Evolutionary conservation across 2,888 invertebrate genomes (phyloP).

Genomic region (Trissoscelio sp.): DNA sequence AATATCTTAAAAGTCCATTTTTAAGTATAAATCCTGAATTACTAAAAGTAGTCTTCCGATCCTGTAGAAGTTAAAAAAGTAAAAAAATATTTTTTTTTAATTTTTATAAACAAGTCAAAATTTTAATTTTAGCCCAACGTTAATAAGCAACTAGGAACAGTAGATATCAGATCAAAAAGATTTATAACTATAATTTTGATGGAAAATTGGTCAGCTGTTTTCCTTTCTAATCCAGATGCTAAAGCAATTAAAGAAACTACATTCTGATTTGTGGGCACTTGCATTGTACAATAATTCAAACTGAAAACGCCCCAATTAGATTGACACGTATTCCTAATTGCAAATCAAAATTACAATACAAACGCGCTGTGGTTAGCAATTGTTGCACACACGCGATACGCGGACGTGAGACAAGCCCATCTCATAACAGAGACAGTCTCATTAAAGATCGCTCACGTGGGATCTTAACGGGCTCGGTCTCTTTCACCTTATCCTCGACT

Average conservation of each 20-base stretch:
- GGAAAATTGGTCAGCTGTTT: too few relatives aligned
- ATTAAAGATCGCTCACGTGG: conserved; percentile 57
- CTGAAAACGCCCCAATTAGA: conserved; percentile 39
- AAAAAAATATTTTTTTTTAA: too few relatives aligned
- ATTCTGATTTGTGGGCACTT: conserved; percentile 21
- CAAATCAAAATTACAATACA: conserved; percentile 50
- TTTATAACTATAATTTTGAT: too few relatives aligned
- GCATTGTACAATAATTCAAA: conserved; percentile 11
- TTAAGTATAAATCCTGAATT: too few relatives aligned
- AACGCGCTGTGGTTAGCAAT: conserved; percentile 39
- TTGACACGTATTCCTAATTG: conserved; percentile 49
- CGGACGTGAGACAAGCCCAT: conserved; percentile 37
- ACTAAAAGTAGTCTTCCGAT: too few relatives aligned
- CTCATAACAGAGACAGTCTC: conserved; percentile 44
- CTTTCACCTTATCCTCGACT: conserved; percentile 10
- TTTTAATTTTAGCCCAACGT: too few relatives aligned
- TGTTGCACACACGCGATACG: conserved; percentile 37
- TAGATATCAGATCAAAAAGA: too few relatives aligned
- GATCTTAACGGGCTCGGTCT: conserved; percentile 56
- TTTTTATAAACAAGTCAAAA: too few relatives aligned
- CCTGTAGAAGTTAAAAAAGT: too few relatives aligned
- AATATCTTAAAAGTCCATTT: too few relatives aligned
- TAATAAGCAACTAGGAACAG: too few relatives aligned
- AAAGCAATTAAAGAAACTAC: neutral
- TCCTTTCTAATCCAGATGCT: neutral